Evolutionary conservation across 2,797 vertebrate species (phyloP).

Genomic region (Tiaroga cobitis): DNA sequence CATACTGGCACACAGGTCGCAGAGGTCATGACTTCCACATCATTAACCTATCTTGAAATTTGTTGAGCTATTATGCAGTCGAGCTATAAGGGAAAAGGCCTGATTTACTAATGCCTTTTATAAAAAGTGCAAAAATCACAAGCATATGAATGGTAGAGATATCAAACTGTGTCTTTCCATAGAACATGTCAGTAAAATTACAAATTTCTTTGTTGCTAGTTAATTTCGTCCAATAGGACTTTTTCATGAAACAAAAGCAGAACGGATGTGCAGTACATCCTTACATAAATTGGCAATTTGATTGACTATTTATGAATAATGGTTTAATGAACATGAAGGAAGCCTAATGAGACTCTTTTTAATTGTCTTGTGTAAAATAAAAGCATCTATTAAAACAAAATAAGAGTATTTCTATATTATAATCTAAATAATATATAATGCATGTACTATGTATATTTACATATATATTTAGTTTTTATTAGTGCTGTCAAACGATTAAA

Average conservation of each 20-base stretch:
- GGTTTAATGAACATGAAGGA: not conserved
- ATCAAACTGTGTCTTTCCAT: not conserved
- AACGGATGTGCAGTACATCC: not conserved
- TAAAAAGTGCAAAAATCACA: not conserved
- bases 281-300: not conserved
- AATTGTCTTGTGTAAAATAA: not conserved
- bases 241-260: not conserved
- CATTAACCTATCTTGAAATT: constrained; percentile 33
- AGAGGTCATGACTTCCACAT: constrained; percentile 22
- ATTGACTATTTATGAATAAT: not conserved
- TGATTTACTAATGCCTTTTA: not conserved
- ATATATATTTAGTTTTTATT: not conserved
- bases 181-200: not conserved
- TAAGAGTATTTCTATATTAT: not conserved
- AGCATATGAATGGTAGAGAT: not conserved
- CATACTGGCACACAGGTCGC: not conserved
- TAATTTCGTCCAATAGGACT: not conserved
- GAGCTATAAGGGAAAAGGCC: not conserved
- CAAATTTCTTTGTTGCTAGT: not conserved
- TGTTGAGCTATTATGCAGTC: not conserved
- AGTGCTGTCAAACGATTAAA: too few relatives aligned
- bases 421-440: not conserved
- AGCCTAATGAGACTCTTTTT: not conserved
- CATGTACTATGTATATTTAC: not conserved
- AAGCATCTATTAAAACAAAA: not conserved